Evolutionary conservation across 2,888 invertebrate genomes (phyloP).

Genomic region (Nineta flava): DNA sequence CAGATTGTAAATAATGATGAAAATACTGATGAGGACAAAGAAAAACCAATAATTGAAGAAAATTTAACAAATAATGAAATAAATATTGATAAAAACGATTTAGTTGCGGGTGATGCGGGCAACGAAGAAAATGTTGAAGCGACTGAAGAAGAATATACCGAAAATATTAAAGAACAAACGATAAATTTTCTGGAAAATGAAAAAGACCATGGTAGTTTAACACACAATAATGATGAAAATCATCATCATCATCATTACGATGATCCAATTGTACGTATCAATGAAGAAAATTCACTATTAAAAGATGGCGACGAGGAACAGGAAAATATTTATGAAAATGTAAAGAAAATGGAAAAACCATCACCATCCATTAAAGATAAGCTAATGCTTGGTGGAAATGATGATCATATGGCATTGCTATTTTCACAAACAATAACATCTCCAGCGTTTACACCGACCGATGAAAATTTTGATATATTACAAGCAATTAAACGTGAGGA

Average conservation of each 20-base stretch:
- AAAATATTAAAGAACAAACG: slow-evolving; percentile 9
- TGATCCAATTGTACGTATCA: neutral
- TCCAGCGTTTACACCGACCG: slow-evolving; percentile 29
- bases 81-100: neutral
- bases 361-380: slow-evolving; percentile 6
- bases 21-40: too few species aligned
- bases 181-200: slow-evolving; percentile 11
- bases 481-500: slow-evolving; percentile 24
- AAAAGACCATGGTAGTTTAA: neutral
- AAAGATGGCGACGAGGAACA: neutral
- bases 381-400: slow-evolving; percentile 25
- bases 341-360: too few species aligned
- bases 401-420: slow-evolving; percentile 24
- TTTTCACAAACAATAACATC: slow-evolving; percentile 30
- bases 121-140: slow-evolving; percentile 2
- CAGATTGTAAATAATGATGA: too few species aligned
- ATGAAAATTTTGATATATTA: slow-evolving; percentile 28
- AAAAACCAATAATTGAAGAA: too few species aligned
- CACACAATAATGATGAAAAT: neutral
- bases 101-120: neutral
- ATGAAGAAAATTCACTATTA: neutral
- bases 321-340: too few species aligned
- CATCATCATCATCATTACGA: too few species aligned
- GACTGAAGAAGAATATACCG: neutral
- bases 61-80: neutral